Evolutionary conservation across 2,888 invertebrate species (phyloP), one percentile per base, ranked within the genome.

Genomic region (Mongoloraphidia duomilia): DNA sequence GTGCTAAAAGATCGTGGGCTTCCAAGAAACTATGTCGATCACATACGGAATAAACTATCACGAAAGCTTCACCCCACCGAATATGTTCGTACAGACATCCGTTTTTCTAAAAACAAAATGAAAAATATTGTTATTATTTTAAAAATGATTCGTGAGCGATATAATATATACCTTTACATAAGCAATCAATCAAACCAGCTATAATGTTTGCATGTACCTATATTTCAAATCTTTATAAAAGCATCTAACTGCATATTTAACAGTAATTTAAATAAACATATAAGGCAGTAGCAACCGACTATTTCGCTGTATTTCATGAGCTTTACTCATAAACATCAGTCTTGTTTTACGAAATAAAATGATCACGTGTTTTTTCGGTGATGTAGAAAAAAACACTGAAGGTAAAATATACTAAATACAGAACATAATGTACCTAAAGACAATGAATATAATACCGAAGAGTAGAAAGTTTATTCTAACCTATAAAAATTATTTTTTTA

Each of bases 11-110:
- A 57, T 82, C 81, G 39, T 80, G 76, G 1, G 86, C 86, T 57
- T 82, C 83, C 58, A 79, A 70, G 65, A 87, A 88, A 57, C 84
- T 84, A 49, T 78, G 75, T 54, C 80, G 75, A 61, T 84, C 84
- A 61, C 82, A 83, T 41, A 88, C 84, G 41, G 84, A 84, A 69
- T 87, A 87, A 44, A 88, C 85, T 54, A 87, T 76, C 34, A 86
- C 82, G 64, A 85, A 86, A 1, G 86, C 85, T 61, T 87, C 87
- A 34, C 86, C 86, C 86, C 86, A 87, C 59, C 84, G 74, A 53
- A 84, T 74, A 64, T 85, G 84, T 59, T 84, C 84, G 56, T 82
- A 80, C 47, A 84, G 66, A 60, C 84, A 83, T 46, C 83, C 83
- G 57, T 80, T 79, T 68, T 80, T 79, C 83, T 82, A 64, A 57